Evolutionary conservation across 2,113 vertebrate genomes (phyloP).

Genomic region (Solenodon paradoxus): DNA sequence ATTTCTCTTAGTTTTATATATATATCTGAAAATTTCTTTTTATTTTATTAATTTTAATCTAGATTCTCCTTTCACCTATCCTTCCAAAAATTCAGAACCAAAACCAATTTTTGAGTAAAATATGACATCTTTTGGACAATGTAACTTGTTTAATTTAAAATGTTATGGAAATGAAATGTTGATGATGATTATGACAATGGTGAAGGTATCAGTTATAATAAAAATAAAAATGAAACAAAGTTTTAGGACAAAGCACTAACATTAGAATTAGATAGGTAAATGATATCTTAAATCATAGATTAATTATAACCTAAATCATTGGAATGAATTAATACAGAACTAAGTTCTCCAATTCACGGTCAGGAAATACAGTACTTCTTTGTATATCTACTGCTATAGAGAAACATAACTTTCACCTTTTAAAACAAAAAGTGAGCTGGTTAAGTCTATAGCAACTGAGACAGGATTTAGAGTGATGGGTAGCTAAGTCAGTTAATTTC

Average conservation of each 20-base stretch:
- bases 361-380: not conserved
- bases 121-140: not conserved
- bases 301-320: not conserved
- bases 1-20: not conserved
- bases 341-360: not conserved
- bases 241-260: not conserved
- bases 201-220: not conserved
- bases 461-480: not conserved
- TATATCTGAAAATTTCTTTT: not conserved
- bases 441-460: not conserved
- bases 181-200: not conserved
- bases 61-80: not conserved
- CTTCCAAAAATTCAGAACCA: not conserved
- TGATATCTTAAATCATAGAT: not conserved
- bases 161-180: not conserved
- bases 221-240: not conserved
- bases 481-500: not conserved
- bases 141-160: not conserved
- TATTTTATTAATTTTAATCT: not conserved
- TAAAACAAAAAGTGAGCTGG: not conserved
- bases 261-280: not conserved
- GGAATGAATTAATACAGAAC: not conserved
- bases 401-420: not conserved
- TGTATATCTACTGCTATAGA: not conserved
- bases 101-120: constrained; percentile 2